Evolutionary conservation across 2,797 vertebrate genomes (phyloP).

Genomic region (Hyperoplus lanceolatus): DNA sequence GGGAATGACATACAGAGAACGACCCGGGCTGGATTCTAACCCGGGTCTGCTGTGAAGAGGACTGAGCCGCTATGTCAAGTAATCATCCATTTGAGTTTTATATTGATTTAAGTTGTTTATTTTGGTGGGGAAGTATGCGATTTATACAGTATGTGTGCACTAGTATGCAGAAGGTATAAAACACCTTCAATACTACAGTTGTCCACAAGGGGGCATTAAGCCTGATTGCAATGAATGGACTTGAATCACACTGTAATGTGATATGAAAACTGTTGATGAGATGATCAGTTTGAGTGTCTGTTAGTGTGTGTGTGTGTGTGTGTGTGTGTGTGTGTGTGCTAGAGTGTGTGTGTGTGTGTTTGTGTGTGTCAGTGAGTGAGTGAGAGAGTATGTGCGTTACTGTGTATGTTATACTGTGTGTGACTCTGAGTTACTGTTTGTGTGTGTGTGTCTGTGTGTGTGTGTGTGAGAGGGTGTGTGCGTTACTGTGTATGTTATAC

Average conservation of each 20-base stretch:
- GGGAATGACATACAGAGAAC: too few relatives aligned
- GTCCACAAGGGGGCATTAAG: slow-evolving; percentile 32
- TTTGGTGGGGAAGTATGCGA: too few relatives aligned
- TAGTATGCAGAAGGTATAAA: neutral
- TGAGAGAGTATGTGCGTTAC: neutral
- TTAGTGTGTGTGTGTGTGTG: neutral
- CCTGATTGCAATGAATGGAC: neutral
- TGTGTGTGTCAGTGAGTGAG: neutral
- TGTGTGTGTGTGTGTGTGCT: neutral
- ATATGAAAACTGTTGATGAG: neutral
- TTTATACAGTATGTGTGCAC: too few relatives aligned
- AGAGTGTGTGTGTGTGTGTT: neutral
- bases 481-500: neutral
- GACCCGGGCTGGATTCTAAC: too few relatives aligned
- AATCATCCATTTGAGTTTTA: too few relatives aligned
- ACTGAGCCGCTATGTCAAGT: too few relatives aligned
- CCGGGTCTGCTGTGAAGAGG: too few relatives aligned
- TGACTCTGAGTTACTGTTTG: neutral
- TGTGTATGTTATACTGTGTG: neutral
- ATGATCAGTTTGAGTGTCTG: too few relatives aligned
- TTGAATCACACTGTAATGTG: neutral
- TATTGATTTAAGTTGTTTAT: too few relatives aligned
- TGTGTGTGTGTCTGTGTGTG: slow-evolving; percentile 1
- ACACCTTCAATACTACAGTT: neutral
- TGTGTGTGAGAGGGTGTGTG: neutral